These are phyloP conservation scores for Prionailurus bengalensis DNA, from an alignment of 2,113 vertebrate species.

Conservation along the genomic window DNA sequence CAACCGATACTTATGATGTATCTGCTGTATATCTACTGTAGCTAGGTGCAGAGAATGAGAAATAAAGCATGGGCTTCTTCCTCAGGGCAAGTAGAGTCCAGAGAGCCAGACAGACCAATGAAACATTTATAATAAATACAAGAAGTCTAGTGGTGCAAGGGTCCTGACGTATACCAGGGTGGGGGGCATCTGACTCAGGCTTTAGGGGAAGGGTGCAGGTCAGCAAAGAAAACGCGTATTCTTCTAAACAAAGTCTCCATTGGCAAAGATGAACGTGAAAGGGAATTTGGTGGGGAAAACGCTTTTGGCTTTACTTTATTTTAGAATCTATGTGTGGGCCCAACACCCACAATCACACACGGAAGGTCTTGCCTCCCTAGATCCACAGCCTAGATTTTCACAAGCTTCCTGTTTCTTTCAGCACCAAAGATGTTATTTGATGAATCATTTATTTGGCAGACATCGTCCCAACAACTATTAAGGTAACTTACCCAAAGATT, in stretches of 20 bases:
- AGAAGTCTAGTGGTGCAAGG: not conserved
- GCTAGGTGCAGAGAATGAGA: not conserved
- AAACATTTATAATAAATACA: not conserved
- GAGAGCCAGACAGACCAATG: not conserved
- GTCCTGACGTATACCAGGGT: not conserved
- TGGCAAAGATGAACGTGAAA: not conserved
- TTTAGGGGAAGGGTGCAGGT: no score
- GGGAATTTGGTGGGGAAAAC: not conserved
- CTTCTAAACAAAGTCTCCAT: not conserved
- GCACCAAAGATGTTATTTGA: not conserved
- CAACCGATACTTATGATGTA: not conserved
- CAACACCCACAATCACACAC: not conserved
- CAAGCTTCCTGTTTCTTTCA: not conserved
- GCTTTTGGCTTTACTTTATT: not conserved
- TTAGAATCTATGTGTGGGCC: not conserved
- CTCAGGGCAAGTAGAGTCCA: not conserved
- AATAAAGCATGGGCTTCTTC: not conserved
- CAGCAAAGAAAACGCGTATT: not conserved
- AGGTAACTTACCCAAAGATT: not conserved
- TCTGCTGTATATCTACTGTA: not conserved
- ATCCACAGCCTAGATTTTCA: not conserved
- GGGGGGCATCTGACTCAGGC: not conserved
- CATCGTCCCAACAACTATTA: not conserved
- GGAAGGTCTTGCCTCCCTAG: accelerated
- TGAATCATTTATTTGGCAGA: not conserved